Evolutionary conservation across 2,888 invertebrate genomes (phyloP), one percentile per base, ranked within the genome.

Genomic region (Polia nebulosa): DNA sequence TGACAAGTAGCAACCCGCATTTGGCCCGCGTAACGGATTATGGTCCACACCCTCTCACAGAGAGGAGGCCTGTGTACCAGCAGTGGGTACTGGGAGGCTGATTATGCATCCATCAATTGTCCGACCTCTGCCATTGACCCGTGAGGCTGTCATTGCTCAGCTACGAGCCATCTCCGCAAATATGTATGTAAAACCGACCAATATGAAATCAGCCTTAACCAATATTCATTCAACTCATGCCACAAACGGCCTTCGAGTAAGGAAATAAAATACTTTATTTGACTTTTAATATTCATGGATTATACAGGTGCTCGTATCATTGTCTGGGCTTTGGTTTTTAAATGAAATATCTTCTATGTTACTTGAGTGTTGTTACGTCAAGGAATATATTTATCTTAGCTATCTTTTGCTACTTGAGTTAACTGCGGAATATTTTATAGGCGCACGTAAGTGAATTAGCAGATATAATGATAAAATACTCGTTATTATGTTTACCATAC

Each of bases 221-320:
- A 27, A 63, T 78, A 72, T 60, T 8, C 39, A 83, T 78, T 82
- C 84, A 32, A 1, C 9, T 62, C 84, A 75, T 59, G 71, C 27
- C 22, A 17, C 7, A 7, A 3, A 0, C n/a, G 76, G 57, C 84
- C 83, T 83, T 84, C 65, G 41, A 22, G 8, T 39, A 20, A 4
- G 52, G 69, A 71, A 68, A 72, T 76, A 82, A 76, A 74, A 68
- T n/a, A n/a, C 36, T 56, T 66, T 56, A 78, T 73, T 65, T 20
- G 39, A 15, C 13, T 36, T 67, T 61, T 75, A 76, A 75, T 81
- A 84, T 80, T 80, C 71, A 67, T 78, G 27, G 44, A 65, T 57
- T 67, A 72, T 69, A 76, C 55, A 41, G n/a, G 58, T 57, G 65
- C 76, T 27, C 36, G 44, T 57, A 49, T n/a, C 39, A 52, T 39